phyloP scores from a whole-genome alignment of 1,140 invertebrate genomes.

The Drosophila serrata region DNA sequence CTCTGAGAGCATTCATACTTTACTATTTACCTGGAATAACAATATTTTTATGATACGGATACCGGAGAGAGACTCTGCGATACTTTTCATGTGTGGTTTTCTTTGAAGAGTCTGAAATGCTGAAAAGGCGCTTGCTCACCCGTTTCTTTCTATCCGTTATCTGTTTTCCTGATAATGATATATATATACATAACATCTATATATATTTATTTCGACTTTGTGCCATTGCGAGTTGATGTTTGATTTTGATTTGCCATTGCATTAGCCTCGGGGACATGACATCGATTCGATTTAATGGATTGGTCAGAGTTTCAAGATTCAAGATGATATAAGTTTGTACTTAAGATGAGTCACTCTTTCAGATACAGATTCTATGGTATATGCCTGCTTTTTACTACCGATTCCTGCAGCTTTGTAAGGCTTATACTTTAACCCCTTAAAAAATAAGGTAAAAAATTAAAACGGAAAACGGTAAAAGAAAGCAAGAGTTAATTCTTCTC shows the following conservation, averaged over 20 bases:
- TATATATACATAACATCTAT: neutral
- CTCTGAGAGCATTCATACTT: conserved; percentile 20
- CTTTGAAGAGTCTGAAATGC: conserved; percentile 60
- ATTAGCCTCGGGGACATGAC: conserved; percentile 26
- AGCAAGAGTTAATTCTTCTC: conserved; percentile 1
- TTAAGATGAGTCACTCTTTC: neutral
- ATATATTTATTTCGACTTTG: conserved; percentile 75
- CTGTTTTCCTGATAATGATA: conserved; percentile 69
- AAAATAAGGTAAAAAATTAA: neutral
- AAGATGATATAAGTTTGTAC: neutral
- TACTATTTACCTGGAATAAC: conserved; percentile 63
- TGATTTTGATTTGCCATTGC: conserved; percentile 56
- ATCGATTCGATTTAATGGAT: conserved; percentile 20
- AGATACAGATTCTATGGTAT: neutral
- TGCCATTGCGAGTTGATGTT: conserved; percentile 53
- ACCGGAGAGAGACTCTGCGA: conserved; percentile 13
- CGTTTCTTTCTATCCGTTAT: conserved; percentile 43
- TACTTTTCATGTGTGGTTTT: conserved; percentile 53
- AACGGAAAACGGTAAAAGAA: neutral
- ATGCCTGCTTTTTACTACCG: neutral
- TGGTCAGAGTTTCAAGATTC: neutral
- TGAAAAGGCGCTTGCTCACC: conserved; percentile 60
- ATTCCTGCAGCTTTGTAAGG: neutral
- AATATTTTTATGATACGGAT: conserved; percentile 26
- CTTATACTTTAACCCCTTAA: neutral